Percentiles rank a stretch among this genome's conserved stretches.
Evolutionary conservation across 2,888 invertebrate species (phyloP).

Genomic region (Chymomyza caudatula): DNA sequence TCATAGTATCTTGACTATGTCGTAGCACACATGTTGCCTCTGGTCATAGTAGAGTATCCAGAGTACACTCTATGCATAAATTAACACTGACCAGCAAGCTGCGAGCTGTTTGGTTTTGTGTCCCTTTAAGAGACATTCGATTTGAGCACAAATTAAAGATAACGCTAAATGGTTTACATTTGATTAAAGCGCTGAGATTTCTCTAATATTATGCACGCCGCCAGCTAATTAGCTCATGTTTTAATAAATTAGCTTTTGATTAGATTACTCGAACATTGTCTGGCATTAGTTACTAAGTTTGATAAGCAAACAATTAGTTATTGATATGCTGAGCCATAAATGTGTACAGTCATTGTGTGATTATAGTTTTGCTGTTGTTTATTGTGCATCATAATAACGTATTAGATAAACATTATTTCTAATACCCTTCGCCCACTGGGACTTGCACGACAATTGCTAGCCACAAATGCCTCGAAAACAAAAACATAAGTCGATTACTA

Average conservation of each 20-base stretch:
- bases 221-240: slow-evolving; percentile 50
- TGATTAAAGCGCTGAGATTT: slow-evolving; percentile 26
- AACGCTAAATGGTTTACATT: slow-evolving; percentile 12
- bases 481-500: too few species aligned
- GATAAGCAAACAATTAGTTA: neutral
- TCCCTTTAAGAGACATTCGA: slow-evolving; percentile 26
- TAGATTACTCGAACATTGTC: slow-evolving; percentile 29
- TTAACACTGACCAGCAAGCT: slow-evolving; percentile 47
- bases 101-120: slow-evolving; percentile 47
- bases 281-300: neutral
- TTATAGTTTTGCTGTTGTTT: too few species aligned
- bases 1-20: neutral
- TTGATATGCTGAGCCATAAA: neutral
- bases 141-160: neutral
- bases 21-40: neutral
- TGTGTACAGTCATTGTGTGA: too few species aligned
- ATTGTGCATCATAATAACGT: too few species aligned
- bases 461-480: too few species aligned
- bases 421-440: too few species aligned
- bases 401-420: too few species aligned
- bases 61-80: slow-evolving; percentile 56
- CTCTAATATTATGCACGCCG: slow-evolving; percentile 24
- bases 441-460: too few species aligned
- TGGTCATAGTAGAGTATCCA: neutral
- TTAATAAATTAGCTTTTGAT: slow-evolving; percentile 49